Evolutionary conservation across 2,888 invertebrate genomes (phyloP), one percentile per base, ranked within the genome.

Genomic region (Mermis nigrescens): DNA sequence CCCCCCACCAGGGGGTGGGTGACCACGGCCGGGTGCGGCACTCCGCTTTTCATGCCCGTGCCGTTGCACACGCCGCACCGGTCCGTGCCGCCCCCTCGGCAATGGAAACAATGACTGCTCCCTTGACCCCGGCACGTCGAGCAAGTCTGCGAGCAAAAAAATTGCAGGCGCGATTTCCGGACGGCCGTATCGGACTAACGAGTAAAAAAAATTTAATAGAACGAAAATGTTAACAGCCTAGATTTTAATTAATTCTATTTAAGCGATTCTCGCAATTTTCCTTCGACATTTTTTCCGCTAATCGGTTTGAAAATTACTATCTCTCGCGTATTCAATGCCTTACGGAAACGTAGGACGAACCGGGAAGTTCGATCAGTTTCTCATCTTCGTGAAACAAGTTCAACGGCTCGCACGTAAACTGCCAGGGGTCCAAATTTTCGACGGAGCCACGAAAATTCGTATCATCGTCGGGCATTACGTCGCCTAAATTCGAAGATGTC

Each of bases 1-100:
- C 69, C 67, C 58, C 67, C 70, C 48, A 71, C 65, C 66, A 69
- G 68, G 28, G 71, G 70, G 62, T 71, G 71, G 2, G 70, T 69
- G 64, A 68, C 68, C 27, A 70, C 68, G 7, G 71, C 70, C n/a
- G 71, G 71, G 64, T 71, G 71, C 15, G 71, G 69, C 2, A 71
- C 70, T 38, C 71, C 71, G 1, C 70, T 67, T 59, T 71, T 71
- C 71, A 71, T 71, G n/a, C 71, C 71, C 4, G 71, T 71, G 28
- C 71, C 71, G 52, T 70, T 60, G 61, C 71, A 71, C 62, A 69
- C 69, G 3, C 62, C 63, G 62, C 71, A 71, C 59, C 68, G 68
- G 61, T 70, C 70, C 1, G 67, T 68, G 52, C 70, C 71, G 38
- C 61, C 64, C 31, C 71, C 71, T 24, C 69, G 61, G 61, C 71